phyloP scores from a whole-genome alignment of 53 echinoderm and acorn worm species.

The Pentamera pediparva region DNA sequence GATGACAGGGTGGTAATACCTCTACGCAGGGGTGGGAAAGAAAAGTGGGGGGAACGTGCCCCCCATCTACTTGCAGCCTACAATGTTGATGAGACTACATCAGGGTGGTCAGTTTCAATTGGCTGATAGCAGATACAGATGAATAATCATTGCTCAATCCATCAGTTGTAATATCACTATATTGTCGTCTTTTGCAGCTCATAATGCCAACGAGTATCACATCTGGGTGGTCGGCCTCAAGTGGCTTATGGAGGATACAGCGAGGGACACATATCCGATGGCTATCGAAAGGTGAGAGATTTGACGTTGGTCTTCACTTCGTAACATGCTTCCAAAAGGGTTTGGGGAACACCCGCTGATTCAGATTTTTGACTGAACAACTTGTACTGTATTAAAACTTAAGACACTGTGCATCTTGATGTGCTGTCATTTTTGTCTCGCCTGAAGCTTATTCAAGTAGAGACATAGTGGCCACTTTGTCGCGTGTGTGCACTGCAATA shows the following conservation, averaged over 20 bases:
- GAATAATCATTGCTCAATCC: not conserved
- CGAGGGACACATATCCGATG: slow-evolving; percentile 57
- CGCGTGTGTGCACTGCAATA: too few species aligned
- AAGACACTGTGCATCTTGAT: not conserved
- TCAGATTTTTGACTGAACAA: too few species aligned
- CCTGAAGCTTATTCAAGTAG: not conserved
- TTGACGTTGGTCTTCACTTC: not conserved
- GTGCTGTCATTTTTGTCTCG: not conserved
- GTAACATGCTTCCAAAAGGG: not conserved
- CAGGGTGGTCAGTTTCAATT: not conserved
- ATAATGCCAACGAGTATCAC: slow-evolving; percentile 83
- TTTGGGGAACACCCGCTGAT: too few species aligned
- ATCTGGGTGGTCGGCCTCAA: slow-evolving; percentile 75
- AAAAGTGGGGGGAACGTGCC: too few species aligned
- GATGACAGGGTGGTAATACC: too few species aligned
- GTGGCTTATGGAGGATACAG: slow-evolving; percentile 55
- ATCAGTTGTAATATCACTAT: not conserved
- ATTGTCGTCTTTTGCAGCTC: too few species aligned
- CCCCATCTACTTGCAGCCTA: too few species aligned
- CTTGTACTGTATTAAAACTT: too few species aligned
- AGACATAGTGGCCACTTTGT: too few species aligned
- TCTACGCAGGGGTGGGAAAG: too few species aligned
- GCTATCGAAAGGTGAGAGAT: slow-evolving; percentile 67
- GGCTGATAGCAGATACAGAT: not conserved
- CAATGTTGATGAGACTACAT: not conserved